Base-by-base conservation (phyloP, 2,113 vertebrate genomes). In the Xiphophorus hellerii region DNA sequence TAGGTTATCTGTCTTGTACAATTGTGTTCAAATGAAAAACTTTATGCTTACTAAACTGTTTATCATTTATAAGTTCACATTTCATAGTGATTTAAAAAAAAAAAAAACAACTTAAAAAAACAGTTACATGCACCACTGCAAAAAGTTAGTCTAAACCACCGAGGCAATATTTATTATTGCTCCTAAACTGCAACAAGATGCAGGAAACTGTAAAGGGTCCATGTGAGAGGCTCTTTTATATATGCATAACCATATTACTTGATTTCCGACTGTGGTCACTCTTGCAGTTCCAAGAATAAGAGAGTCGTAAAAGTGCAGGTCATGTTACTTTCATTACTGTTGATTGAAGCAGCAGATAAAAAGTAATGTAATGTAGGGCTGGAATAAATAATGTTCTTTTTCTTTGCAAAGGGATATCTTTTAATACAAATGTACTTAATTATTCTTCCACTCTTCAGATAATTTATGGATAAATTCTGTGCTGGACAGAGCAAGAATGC, bases 401-500 rank as follows among this genome's bases (percentile, higher is more conserved):
- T 22, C 4, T 48, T 48, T 17, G 15, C 44, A 48, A 67, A 44
- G 65, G 5, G 15, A 27, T 35, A 44, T 29, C 37, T 15, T 27
- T 33, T 12, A 69, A n/a, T n/a, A 35, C 4, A 70, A 27, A 27
- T 8, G 17, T 22, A 31, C 30, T 31, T 54, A 33, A 35, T 39
- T 12, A 35, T 61, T 28, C 0, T 39, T 61, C 27, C 35, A 62
- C n/a, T 25, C 31, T 31, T 31, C 20, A 29, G 17, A 42, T 37
- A 17, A 69, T 61, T 31, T 65, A 70, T 15, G 28, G 14, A 63
- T 37, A 65, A 58, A n/a, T 48, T 67, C 22, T 11, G 17, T 60
- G 48, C 39, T 73, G 66, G 70, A 74, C 66, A 77, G 1, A 37
- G 54, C 20, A 22, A 61, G 74, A 87, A 89, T 73, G 76, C 22